Conservation (phyloP, 2,888 invertebrate species). For the Trissolcus japonicus region DNA sequence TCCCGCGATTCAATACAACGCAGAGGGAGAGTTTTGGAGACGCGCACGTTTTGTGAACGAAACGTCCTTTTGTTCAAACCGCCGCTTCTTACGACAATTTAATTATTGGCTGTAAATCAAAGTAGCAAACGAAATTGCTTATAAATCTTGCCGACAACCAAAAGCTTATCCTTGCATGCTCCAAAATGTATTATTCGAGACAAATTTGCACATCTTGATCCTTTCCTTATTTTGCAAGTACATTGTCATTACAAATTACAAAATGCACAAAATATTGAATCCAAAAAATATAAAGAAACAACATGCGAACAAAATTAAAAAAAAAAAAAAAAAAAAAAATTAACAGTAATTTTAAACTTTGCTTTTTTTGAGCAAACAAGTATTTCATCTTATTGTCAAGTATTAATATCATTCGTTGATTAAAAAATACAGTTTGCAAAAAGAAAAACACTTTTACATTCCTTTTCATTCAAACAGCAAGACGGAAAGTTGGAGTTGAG, state of each 20-base stretch:
- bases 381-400: constrained; percentile 17
- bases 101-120: constrained; percentile 74
- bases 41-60: constrained; percentile 49
- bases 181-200: constrained; percentile 4
- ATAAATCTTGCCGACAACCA: constrained; percentile 68
- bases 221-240: background rate
- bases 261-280: too few species aligned
- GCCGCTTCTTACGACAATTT: constrained; percentile 68
- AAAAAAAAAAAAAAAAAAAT: background rate
- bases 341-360: background rate
- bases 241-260: too few species aligned
- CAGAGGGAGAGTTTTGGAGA: constrained; percentile 35
- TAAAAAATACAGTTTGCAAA: constrained; percentile 36
- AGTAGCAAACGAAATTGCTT: constrained; percentile 59
- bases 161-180: constrained; percentile 22
- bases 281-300: too few species aligned
- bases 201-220: background rate
- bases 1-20: constrained; percentile 35
- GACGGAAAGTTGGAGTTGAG: constrained; percentile 38
- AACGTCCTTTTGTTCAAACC: constrained; percentile 50
- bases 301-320: too few species aligned
- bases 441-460: constrained; percentile 34
- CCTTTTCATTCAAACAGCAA: constrained; percentile 34
- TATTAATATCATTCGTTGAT: constrained; percentile 38
- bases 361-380: constrained; percentile 5